phyloP scores from a whole-genome alignment of 2,888 invertebrate species.

The Stenchaetothrips biformis region DNA sequence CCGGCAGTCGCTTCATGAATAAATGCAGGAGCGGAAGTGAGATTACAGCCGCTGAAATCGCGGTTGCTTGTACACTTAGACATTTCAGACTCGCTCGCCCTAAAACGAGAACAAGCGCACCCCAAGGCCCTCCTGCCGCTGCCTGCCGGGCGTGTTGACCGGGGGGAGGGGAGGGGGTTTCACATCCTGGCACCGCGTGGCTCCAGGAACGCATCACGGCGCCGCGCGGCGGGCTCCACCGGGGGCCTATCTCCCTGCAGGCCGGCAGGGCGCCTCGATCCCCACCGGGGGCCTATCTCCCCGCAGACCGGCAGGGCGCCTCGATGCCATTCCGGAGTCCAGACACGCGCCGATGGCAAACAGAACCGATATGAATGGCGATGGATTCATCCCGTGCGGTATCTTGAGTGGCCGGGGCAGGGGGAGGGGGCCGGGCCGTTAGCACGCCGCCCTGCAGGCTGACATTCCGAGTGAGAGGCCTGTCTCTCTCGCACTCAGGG shows the following conservation, averaged over 20 bases:
- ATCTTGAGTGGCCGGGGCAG: background rate
- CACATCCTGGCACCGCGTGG: too few species aligned
- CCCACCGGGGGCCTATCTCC: too few species aligned
- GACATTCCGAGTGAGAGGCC: too few species aligned
- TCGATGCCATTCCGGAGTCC: background rate
- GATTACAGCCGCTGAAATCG: slow-evolving; percentile 23
- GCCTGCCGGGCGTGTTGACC: too few species aligned
- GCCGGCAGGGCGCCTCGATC: too few species aligned
- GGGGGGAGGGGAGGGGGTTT: too few species aligned
- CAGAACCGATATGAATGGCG: slow-evolving; percentile 22
- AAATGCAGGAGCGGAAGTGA: slow-evolving; percentile 17
- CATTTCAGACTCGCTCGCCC: background rate
- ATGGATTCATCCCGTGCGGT: slow-evolving; percentile 10
- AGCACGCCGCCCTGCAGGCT: background rate
- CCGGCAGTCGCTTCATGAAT: background rate
- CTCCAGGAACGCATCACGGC: too few species aligned
- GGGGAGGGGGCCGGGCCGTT: background rate
- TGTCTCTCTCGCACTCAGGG: too few species aligned
- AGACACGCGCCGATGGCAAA: slow-evolving; percentile 11
- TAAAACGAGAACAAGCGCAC: background rate
- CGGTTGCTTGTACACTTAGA: slow-evolving; percentile 12
- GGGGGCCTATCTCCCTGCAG: too few species aligned
- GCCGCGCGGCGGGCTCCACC: too few species aligned
- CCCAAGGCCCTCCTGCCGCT: background rate
- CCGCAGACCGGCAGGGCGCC: too few species aligned